Percentiles rank a stretch among this genome's conserved stretches.
These are phyloP conservation scores for Augiades crinisus DNA, from an alignment of 2,888 invertebrate genomes.

Conservation along the genomic window DNA sequence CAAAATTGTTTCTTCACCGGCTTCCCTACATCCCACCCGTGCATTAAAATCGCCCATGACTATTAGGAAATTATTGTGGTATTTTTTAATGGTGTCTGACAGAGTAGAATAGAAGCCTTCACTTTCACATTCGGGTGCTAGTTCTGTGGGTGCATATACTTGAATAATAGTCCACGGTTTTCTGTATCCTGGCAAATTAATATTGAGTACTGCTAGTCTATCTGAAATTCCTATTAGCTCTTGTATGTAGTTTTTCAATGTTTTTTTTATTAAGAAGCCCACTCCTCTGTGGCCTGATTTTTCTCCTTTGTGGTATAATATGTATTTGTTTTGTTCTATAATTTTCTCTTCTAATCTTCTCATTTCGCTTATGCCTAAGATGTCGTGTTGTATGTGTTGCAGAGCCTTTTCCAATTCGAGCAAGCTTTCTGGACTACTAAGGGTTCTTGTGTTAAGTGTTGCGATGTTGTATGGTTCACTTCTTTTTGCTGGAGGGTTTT, in stretches of 20 bases:
- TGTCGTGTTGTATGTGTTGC: too few species aligned
- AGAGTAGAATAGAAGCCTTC: conserved; percentile 3
- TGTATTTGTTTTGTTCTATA: conserved; percentile 22
- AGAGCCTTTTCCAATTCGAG: too few species aligned
- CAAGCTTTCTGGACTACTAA: too few species aligned
- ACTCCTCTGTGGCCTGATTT: conserved; percentile 30
- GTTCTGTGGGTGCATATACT: conserved; percentile 29
- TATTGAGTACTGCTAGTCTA: conserved; percentile 30
- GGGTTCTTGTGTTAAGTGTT: too few species aligned
- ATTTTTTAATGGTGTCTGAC: background rate
- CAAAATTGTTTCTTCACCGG: background rate
- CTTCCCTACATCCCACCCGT: background rate
- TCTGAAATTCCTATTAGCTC: conserved; percentile 32
- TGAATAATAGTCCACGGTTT: conserved; percentile 29
- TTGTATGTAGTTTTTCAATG: conserved; percentile 28
- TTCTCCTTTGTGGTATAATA: conserved; percentile 32
- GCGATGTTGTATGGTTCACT: too few species aligned
- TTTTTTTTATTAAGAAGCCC: conserved; percentile 30
- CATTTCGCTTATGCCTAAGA: conserved; percentile 32
- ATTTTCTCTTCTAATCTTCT: conserved; percentile 28
- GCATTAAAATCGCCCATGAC: conserved; percentile 8
- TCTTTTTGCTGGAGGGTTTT: too few species aligned
- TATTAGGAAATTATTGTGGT: background rate
- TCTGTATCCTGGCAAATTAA: conserved; percentile 16
- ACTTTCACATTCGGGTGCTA: background rate